phyloP scores from a whole-genome alignment of 2,888 invertebrate genomes.

The Nemurella pictetii region DNA sequence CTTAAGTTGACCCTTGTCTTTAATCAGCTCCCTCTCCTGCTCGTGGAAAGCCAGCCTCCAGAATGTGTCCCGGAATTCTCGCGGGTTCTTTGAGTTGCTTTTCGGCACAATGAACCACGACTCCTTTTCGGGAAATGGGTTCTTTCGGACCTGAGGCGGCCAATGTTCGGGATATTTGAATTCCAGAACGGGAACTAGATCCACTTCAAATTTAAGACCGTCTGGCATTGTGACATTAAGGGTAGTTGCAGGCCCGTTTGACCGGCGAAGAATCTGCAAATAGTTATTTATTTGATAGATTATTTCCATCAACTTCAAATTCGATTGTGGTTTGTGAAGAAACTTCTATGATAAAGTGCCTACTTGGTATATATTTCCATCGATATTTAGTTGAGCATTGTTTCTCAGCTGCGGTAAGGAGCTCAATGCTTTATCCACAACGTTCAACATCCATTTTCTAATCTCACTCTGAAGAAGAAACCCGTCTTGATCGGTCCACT shows the following conservation, averaged over 20 bases:
- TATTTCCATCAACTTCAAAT: background rate
- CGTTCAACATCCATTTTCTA: conserved; percentile 59
- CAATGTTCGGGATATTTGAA: conserved; percentile 55
- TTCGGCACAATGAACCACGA: conserved; percentile 37
- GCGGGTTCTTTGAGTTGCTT: conserved; percentile 17
- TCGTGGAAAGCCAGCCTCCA: conserved; percentile 64
- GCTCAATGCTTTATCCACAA: conserved; percentile 53
- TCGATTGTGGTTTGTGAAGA: no score
- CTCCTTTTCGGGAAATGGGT: background rate
- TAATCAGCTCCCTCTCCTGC: conserved; percentile 57
- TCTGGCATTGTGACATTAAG: conserved; percentile 23
- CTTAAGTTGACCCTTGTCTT: conserved; percentile 54
- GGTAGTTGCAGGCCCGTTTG: conserved; percentile 33
- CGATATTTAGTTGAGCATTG: conserved; percentile 26
- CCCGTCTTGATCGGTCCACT: conserved; percentile 55
- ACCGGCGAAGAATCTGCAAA: background rate
- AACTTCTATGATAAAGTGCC: background rate
- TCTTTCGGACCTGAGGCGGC: conserved; percentile 22
- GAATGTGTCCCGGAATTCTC: conserved; percentile 3
- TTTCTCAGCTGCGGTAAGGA: conserved; percentile 29
- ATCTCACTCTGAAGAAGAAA: conserved; percentile 57
- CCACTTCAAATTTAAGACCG: conserved; percentile 52
- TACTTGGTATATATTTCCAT: conserved; percentile 17
- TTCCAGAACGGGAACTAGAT: conserved; percentile 59
- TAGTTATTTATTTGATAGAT: background rate